Conservation (phyloP, 2,888 invertebrate species). For the Lacanobia oleracea region DNA sequence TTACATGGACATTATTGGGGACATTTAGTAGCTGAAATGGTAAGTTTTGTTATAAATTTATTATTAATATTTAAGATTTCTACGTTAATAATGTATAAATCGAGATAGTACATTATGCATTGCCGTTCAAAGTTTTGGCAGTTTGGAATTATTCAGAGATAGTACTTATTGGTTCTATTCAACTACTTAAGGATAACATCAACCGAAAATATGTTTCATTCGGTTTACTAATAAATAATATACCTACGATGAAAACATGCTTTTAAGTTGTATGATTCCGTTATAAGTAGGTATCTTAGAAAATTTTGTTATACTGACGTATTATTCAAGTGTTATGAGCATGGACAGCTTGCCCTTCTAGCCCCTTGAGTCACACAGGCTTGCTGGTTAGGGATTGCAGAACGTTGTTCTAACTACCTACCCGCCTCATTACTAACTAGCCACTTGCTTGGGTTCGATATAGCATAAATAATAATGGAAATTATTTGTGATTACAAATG, state of each 20-base stretch:
- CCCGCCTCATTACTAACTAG: slow-evolving; percentile 18
- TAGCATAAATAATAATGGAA: slow-evolving; percentile 9
- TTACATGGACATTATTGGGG: slow-evolving; percentile 16
- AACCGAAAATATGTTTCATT: slow-evolving; percentile 12
- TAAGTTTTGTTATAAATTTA: slow-evolving; percentile 5
- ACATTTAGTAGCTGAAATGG: slow-evolving; percentile 16
- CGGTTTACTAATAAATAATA: slow-evolving; percentile 17
- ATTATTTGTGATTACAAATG: not conserved
- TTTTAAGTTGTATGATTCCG: slow-evolving; percentile 19
- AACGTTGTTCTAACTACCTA: slow-evolving; percentile 1
- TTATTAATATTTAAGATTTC: slow-evolving; percentile 5
- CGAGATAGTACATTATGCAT: slow-evolving; percentile 28
- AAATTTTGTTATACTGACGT: slow-evolving; percentile 22
- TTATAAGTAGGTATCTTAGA: slow-evolving; percentile 17
- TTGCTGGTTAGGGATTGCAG: slow-evolving; percentile 25
- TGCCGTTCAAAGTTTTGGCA: slow-evolving; percentile 18
- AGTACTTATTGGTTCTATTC: slow-evolving; percentile 23
- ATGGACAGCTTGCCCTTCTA: not conserved
- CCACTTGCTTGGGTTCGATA: slow-evolving; percentile 15
- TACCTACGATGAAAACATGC: slow-evolving; percentile 16
- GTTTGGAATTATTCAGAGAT: slow-evolving; percentile 19
- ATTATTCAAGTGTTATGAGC: slow-evolving; percentile 6
- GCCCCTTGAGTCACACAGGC: not conserved
- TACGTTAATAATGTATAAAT: slow-evolving; percentile 4
- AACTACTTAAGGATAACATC: slow-evolving; percentile 16